phyloP scores from a whole-genome alignment of 2,888 invertebrate species.

The Schizotus pectinicornis region DNA sequence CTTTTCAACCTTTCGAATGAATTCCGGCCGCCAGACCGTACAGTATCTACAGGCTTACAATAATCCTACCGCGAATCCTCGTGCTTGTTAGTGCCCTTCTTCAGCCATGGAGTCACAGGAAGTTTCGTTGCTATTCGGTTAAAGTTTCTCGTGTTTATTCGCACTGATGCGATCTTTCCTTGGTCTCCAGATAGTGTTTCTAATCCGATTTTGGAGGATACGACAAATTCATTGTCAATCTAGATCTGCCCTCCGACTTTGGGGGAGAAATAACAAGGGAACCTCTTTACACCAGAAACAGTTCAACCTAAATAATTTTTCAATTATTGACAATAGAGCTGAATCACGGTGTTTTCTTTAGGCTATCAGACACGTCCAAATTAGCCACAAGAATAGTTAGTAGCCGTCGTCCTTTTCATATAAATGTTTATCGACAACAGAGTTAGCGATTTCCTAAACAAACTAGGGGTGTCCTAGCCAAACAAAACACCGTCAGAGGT shows the following conservation, averaged over 20 bases:
- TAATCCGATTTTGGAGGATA: conserved; percentile 48
- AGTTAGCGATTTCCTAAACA: conserved; percentile 45
- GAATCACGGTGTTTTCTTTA: no score
- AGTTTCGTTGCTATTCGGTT: conserved; percentile 26
- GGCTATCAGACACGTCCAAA: no score
- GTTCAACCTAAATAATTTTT: not conserved
- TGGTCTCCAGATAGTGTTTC: conserved; percentile 34
- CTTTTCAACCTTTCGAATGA: no score
- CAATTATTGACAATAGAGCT: not conserved
- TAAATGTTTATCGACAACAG: conserved; percentile 48
- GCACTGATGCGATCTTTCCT: conserved; percentile 28
- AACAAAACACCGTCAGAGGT: conserved; percentile 40
- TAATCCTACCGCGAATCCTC: conserved; percentile 41
- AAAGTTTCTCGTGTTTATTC: conserved; percentile 11
- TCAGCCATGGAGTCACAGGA: conserved; percentile 20
- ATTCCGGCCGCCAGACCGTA: conserved; percentile 7
- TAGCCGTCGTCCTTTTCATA: conserved; percentile 37
- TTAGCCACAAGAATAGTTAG: no score
- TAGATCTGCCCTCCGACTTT: conserved; percentile 44
- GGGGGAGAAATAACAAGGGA: conserved; percentile 48
- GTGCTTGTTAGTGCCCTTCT: conserved; percentile 43
- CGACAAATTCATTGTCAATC: conserved; percentile 50
- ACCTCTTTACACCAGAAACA: not conserved
- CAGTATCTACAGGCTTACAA: conserved; percentile 44
- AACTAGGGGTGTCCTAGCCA: conserved; percentile 45